These are phyloP conservation scores for Xiphophorus birchmanni DNA, from an alignment of 2,797 vertebrate genomes.

Conservation along the genomic window DNA sequence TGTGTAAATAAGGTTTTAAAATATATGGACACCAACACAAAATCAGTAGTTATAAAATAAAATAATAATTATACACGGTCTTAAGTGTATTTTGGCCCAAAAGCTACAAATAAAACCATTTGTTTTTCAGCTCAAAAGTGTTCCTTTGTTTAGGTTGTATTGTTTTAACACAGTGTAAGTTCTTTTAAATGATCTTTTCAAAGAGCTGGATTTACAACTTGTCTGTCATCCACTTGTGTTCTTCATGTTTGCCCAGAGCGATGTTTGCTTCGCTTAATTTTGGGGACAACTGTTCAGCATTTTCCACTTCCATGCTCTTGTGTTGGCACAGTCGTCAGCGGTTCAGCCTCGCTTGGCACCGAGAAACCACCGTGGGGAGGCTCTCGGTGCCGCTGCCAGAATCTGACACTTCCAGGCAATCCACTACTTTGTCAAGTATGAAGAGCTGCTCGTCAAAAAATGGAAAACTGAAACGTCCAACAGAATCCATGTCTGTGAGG, in stretches of 20 bases:
- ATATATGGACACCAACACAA: background rate
- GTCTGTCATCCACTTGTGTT: background rate
- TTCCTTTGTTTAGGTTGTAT: too few species aligned
- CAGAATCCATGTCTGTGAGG: conserved; percentile 8
- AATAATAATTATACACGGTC: background rate
- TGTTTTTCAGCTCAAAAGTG: background rate
- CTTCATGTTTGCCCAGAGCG: conserved; percentile 24
- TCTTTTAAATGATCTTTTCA: background rate
- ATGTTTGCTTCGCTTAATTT: conserved; percentile 32
- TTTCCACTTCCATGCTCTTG: conserved; percentile 32
- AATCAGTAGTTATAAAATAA: background rate
- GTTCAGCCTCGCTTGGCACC: conserved; percentile 57
- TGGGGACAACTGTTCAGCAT: conserved; percentile 54
- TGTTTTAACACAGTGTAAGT: background rate
- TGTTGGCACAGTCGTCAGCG: conserved; percentile 46
- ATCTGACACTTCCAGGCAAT: conserved; percentile 53
- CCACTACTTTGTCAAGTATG: conserved; percentile 45
- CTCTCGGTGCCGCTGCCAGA: conserved; percentile 55
- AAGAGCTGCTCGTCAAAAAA: conserved; percentile 38
- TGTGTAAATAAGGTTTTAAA: background rate
- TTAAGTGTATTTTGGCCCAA: background rate
- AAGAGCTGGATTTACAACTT: background rate
- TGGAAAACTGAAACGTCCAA: conserved; percentile 13
- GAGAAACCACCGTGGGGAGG: conserved; percentile 28
- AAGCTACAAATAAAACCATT: background rate